These are phyloP conservation scores for Caenorhabditis becei DNA, from an alignment of 2,888 invertebrate genomes.

Conservation along the genomic window DNA sequence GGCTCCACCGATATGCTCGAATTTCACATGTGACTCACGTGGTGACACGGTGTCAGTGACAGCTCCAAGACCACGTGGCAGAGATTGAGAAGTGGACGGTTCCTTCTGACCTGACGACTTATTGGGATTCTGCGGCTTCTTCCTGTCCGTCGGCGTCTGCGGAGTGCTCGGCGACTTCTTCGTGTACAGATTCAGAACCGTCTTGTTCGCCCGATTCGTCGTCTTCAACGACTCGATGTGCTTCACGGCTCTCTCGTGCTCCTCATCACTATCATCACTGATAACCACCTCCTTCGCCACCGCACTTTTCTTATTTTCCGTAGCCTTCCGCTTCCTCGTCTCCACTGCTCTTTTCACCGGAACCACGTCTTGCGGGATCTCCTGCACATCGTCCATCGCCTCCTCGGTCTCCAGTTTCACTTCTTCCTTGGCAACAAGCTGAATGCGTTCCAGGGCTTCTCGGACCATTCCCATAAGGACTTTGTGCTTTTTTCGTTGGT, in stretches of 20 bases:
- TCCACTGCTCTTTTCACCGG: conserved; percentile 20
- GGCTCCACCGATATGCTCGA: conserved; percentile 75
- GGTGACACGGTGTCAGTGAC: conserved; percentile 56
- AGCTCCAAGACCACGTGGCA: conserved; percentile 66
- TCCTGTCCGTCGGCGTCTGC: conserved; percentile 4
- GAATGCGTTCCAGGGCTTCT: conserved; percentile 58
- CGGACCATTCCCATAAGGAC: conserved; percentile 64
- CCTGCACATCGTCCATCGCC: conserved; percentile 59
- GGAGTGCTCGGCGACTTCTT: conserved; percentile 14
- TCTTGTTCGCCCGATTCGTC: conserved; percentile 69
- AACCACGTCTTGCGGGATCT: conserved; percentile 14
- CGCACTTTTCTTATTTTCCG: not conserved
- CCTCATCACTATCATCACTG: conserved; percentile 62
- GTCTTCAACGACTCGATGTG: conserved; percentile 55
- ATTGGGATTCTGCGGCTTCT: not conserved
- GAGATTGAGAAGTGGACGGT: not conserved
- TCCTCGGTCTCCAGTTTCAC: conserved; percentile 21
- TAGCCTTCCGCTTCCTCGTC: conserved; percentile 53
- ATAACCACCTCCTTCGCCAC: conserved; percentile 31
- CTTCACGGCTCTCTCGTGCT: conserved; percentile 51
- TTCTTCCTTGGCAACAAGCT: conserved; percentile 28
- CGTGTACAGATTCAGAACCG: conserved; percentile 63
- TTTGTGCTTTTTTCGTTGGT: conserved; percentile 67
- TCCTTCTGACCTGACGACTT: not conserved
- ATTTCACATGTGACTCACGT: conserved; percentile 60